Evolutionary conservation across 2,797 vertebrate genomes (phyloP).

Genomic region (Paratrypauchen microcephalus): DNA sequence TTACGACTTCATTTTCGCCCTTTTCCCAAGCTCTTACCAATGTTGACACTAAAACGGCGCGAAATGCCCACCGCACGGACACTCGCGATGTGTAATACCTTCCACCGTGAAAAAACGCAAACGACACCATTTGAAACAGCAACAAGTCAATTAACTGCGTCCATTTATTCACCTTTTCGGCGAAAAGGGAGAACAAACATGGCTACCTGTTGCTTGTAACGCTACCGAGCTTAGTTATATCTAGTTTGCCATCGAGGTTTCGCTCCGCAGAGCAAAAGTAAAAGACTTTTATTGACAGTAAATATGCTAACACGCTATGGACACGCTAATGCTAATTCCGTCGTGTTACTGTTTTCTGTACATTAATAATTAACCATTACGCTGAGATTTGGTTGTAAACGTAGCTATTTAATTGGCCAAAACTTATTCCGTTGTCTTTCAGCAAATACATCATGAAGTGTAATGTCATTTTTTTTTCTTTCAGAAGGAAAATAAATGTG

Average conservation of each 20-base stretch:
- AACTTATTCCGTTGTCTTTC: too few species aligned
- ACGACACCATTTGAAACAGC: background rate
- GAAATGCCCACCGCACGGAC: background rate
- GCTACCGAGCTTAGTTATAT: background rate
- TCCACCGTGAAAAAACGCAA: background rate
- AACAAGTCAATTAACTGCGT: background rate
- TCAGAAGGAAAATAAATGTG: constrained; percentile 1
- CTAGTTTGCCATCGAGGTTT: background rate
- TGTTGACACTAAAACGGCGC: background rate
- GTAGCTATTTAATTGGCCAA: background rate
- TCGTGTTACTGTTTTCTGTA: constrained; percentile 6
- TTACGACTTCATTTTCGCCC: background rate
- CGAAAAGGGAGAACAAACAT: background rate
- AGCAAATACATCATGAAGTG: background rate
- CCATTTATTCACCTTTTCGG: background rate
- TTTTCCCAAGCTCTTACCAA: background rate
- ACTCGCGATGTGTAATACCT: background rate
- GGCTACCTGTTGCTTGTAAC: constrained; percentile 58
- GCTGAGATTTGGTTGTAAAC: background rate
- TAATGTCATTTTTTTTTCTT: constrained; percentile 10
- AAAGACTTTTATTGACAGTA: background rate
- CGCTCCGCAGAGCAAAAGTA: background rate
- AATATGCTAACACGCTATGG: background rate
- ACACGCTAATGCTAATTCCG: background rate
- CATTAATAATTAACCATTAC: background rate